Base-by-base conservation (phyloP, 2,888 invertebrate species). In the Hanleya hanleyi region DNA sequence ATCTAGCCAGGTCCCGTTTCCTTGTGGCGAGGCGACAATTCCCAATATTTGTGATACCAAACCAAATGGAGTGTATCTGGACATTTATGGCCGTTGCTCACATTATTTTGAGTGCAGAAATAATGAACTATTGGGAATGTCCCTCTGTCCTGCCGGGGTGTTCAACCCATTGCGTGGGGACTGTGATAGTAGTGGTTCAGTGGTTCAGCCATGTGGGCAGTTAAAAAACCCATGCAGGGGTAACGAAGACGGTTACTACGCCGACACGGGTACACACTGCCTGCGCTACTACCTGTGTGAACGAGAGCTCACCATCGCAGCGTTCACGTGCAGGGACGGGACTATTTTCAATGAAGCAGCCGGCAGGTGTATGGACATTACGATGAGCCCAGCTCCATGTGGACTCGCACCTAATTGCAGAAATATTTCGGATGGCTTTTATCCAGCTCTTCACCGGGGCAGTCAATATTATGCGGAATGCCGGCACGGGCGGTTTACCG, bases 31-130 rank as follows among this genome's bases (percentile, higher is more conserved):
- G 57, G 70, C 71, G 62, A 72, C 70, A 64, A 77, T 77, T 70
- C 78, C 75, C 6, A 75, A 75, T 64, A 38, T 77, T 33, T 84
- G 84, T 70, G 51, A 36, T 0, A 67, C 69, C 2, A 75, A 74
- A 49, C 35, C 51, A 0, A 79, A 83, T 71, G 84, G 84, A 0
- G 69, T 75, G 61, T 79, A 81, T 49, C 73, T 77, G 26, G 84
- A 84, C 50, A 75, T 77, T 5, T 78, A 77, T 36, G 83, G 83
- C 0, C 75, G 82, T 15, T 84, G 84, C 69, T 74, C 81, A 35
- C 80, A 82, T 47, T 84, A 81, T 70, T 76, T 81, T 37, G 76
- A 76, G 33, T 84, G 84, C 70, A 64, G 57, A 33, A 64, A 70
- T 22, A 77, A 77, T 18, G 49, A 51, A 9, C 67, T 79, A 47